Evolutionary conservation across 2,888 invertebrate genomes (phyloP), one percentile per base, ranked within the genome.

Genomic region (Drosophila neonasuta): DNA sequence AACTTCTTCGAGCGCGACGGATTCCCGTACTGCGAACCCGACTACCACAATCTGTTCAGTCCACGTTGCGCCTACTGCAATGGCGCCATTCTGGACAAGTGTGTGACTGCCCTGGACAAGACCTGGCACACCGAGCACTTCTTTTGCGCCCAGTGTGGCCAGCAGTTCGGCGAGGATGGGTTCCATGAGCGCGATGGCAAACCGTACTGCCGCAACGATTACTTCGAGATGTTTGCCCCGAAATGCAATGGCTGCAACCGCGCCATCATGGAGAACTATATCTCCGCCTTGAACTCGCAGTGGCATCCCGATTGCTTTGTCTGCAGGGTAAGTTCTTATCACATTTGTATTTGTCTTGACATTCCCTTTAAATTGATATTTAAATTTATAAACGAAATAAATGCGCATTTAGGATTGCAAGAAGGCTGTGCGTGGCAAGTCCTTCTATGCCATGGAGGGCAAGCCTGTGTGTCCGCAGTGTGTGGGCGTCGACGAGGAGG

Each of bases 111-210:
- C 9, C 92, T 99, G 90, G 98, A 98, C 91, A 97, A 97, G 92
- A 98, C 98, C 77, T 99, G 98, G 98, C 99, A 99, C 91, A 97
- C 98, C 87, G 99, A 99, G 91, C 99, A 99, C 92, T 99, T 99
- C 93, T 97, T 98, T 93, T 99, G 99, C 92, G 97, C 97, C 73
- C 97, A 98, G 89, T 99, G 99, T 91, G 98, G 98, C 45, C 96
- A 97, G 90, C 97, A 97, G 90, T 98, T 99, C 89, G 99, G 98
- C 10, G 98, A 99, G 86, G 98, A 98, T 71, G 99, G 99, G 41
- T 99, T 99, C 93, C 99, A 99, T 92, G 99, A 99, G 91, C 93
- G 96, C 81, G 97, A 97, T 84, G 97, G 98, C 67, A 97, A 97
- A 90, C 97, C 99, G 0, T 99, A 97, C 90, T 99, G 99, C 92